A percentile compares a stretch with the other conserved stretches of the same genome.
Evolutionary conservation across 2,113 vertebrate genomes (phyloP).

Genomic region (Callocephalon fimbriatum): DNA sequence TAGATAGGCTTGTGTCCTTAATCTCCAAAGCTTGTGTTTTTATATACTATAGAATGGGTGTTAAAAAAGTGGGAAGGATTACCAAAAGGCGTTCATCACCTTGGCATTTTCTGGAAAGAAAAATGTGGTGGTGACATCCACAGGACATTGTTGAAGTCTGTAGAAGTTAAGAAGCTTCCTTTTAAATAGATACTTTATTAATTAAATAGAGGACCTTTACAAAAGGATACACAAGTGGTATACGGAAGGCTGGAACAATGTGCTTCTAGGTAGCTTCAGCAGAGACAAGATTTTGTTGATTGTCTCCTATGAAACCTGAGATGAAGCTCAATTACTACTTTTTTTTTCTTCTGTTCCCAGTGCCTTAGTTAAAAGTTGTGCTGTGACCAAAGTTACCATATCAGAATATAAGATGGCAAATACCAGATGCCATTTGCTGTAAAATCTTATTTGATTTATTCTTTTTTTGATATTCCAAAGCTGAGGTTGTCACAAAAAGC

Average conservation of each 20-base stretch:
- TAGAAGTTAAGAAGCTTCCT: background rate
- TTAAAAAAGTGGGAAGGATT: background rate
- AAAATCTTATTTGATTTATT: background rate
- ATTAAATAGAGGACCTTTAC: background rate
- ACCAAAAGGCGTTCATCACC: background rate
- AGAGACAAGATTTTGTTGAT: background rate
- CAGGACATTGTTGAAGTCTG: background rate
- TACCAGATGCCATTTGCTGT: background rate
- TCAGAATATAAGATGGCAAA: background rate
- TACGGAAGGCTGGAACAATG: background rate
- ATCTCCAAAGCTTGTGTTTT: background rate
- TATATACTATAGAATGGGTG: background rate
- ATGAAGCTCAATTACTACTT: background rate
- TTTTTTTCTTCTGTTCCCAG: background rate
- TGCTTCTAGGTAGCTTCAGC: background rate
- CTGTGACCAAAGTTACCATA: background rate
- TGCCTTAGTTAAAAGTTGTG: background rate
- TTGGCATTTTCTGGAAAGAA: background rate
- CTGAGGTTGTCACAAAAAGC: background rate
- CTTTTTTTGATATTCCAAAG: background rate
- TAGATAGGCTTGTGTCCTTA: background rate
- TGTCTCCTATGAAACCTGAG: background rate
- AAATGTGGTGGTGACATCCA: background rate
- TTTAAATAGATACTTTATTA: background rate
- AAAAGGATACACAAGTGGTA: background rate